Conservation (phyloP, 2,888 invertebrate species). For the Gryllus longicercus region DNA sequence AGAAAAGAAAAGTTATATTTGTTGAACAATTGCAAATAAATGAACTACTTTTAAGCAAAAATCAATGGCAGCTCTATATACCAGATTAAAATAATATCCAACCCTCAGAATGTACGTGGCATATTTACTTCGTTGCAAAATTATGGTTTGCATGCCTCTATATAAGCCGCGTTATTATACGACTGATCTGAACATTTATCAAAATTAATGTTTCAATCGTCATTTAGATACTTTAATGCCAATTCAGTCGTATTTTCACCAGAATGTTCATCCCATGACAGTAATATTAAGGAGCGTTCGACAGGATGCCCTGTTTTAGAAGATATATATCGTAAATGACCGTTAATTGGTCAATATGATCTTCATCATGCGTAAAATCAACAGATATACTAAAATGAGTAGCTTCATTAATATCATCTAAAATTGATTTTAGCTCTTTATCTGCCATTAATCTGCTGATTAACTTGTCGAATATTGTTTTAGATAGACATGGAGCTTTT, state of each 20-base stretch:
- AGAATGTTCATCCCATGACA: background rate
- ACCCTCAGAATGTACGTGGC: background rate
- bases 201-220: background rate
- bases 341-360: background rate
- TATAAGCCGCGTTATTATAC: background rate
- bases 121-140: background rate
- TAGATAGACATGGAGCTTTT: background rate
- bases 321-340: background rate
- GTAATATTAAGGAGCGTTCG: background rate
- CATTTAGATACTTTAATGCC: background rate
- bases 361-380: background rate
- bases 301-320: background rate
- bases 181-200: background rate
- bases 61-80: background rate
- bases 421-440: background rate
- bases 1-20: background rate
- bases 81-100: background rate
- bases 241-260: background rate
- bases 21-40: background rate
- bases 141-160: background rate
- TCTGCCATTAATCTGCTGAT: background rate
- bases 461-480: background rate
- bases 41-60: background rate
- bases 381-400: background rate
- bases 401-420: background rate